A percentile compares a stretch with the other conserved stretches of the same genome.
phyloP scores from a whole-genome alignment of 2,888 invertebrate genomes.

The Campoplex nolae region DNA sequence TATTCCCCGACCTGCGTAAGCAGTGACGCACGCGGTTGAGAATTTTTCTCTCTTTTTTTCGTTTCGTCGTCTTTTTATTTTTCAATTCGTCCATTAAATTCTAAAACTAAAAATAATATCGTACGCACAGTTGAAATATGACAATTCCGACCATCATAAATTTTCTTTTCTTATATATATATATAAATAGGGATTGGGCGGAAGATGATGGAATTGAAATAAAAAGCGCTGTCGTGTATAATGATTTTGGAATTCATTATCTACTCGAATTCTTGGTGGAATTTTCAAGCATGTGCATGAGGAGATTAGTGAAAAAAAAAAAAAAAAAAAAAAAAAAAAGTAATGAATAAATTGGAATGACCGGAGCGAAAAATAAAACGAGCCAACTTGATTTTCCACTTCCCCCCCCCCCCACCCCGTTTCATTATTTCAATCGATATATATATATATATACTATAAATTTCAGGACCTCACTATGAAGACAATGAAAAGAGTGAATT shows the following conservation, averaged over 20 bases:
- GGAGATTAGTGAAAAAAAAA: not conserved
- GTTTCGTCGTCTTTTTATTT: constrained; percentile 52
- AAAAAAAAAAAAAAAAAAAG: not conserved
- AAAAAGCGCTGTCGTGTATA: constrained; percentile 9
- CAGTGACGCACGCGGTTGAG: constrained; percentile 71
- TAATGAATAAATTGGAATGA: not conserved
- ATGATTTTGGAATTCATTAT: constrained; percentile 10
- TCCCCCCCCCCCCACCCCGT: too few species aligned
- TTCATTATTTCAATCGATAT: not conserved
- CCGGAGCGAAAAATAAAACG: not conserved
- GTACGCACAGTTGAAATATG: constrained; percentile 19
- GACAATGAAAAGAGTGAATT: constrained; percentile 53
- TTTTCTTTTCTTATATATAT: not conserved
- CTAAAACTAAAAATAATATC: constrained; percentile 62
- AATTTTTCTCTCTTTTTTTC: constrained; percentile 55
- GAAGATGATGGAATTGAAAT: constrained; percentile 1
- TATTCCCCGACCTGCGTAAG: constrained; percentile 71
- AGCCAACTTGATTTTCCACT: not conserved
- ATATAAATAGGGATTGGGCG: not conserved
- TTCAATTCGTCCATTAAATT: constrained; percentile 60
- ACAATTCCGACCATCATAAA: constrained; percentile 17
- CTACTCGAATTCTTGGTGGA: not conserved
- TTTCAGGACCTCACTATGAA: constrained; percentile 58
- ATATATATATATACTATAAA: too few species aligned
- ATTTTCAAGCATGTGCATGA: not conserved